Evolutionary conservation across 2,888 invertebrate genomes (phyloP).

Genomic region (Thera britannica): DNA sequence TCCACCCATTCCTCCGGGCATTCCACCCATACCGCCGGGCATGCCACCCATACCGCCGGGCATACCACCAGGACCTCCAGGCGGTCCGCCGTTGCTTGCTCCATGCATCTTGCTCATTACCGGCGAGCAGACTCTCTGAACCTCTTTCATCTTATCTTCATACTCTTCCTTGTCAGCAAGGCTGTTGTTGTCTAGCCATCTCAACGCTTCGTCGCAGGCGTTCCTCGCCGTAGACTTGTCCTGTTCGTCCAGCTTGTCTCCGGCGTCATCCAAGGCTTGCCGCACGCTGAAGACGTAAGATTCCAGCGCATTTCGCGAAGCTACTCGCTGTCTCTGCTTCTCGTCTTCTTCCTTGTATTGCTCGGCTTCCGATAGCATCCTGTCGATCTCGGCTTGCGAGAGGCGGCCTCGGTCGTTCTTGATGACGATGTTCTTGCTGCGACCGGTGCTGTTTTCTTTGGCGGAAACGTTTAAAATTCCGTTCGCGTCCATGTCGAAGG

Average conservation of each 20-base stretch:
- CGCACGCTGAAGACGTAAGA: conserved; percentile 28
- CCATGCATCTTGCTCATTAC: conserved; percentile 31
- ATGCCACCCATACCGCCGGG: conserved; percentile 71
- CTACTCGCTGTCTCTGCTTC: conserved; percentile 23
- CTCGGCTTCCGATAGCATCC: conserved; percentile 28
- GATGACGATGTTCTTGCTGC: conserved; percentile 31
- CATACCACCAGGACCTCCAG: conserved; percentile 83
- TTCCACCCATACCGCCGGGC: conserved; percentile 68
- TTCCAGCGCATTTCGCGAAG: conserved; percentile 28
- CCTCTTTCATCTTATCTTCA: conserved; percentile 25
- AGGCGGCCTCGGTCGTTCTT: conserved; percentile 29
- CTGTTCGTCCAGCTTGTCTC: conserved; percentile 22
- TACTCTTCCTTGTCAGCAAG: conserved; percentile 43
- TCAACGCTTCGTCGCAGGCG: conserved; percentile 80
- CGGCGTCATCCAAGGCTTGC: conserved; percentile 28
- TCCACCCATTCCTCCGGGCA: conserved; percentile 26
- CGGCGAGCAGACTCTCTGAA: conserved; percentile 26
- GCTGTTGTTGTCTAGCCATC: conserved; percentile 87
- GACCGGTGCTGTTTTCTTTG: conserved; percentile 32
- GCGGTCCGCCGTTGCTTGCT: conserved; percentile 45
- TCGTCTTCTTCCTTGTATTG: conserved; percentile 30
- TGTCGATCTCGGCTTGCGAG: conserved; percentile 29
- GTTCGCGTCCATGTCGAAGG: conserved; percentile 29
- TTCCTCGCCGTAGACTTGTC: conserved; percentile 48
- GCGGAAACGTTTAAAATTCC: conserved; percentile 29